Percentiles rank a stretch among this genome's conserved stretches.
Conservation (phyloP, 2,797 vertebrate genomes). For the Ataeniobius toweri region DNA sequence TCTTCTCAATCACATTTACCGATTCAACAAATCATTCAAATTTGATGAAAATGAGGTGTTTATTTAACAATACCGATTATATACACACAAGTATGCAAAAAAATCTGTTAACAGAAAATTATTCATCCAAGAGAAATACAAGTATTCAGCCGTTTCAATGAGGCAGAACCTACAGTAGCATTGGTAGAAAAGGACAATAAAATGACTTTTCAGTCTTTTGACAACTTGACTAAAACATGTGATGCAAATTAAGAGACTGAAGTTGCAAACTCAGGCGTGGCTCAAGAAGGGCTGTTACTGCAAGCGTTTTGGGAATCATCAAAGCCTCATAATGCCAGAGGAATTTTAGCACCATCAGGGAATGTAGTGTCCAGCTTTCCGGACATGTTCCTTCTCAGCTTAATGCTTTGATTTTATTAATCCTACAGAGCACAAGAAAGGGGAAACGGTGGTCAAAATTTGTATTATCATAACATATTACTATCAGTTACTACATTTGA, state of each 20-base stretch:
- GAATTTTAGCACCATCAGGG: background rate
- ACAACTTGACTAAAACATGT: background rate
- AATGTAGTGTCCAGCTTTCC: background rate
- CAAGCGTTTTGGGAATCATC: background rate
- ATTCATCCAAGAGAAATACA: background rate
- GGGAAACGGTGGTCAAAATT: too few relatives aligned
- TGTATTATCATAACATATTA: background rate
- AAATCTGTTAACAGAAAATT: background rate
- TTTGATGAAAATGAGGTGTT: background rate
- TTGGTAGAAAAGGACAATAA: background rate
- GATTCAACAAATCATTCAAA: background rate
- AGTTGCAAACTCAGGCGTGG: background rate
- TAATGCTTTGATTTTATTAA: background rate
- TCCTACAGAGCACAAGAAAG: slow-evolving; percentile 17
- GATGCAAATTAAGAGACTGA: background rate
- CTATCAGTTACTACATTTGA: background rate
- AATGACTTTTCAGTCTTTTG: background rate
- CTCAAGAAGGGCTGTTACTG: background rate
- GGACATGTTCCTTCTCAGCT: background rate
- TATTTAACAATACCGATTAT: background rate
- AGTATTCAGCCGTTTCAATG: background rate
- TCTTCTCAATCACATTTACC: too few relatives aligned
- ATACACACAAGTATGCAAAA: background rate
- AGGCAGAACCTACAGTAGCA: background rate
- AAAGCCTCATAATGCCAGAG: background rate